Evolutionary conservation across 2,113 vertebrate genomes (phyloP).

Genomic region (Tursiops truncatus): DNA sequence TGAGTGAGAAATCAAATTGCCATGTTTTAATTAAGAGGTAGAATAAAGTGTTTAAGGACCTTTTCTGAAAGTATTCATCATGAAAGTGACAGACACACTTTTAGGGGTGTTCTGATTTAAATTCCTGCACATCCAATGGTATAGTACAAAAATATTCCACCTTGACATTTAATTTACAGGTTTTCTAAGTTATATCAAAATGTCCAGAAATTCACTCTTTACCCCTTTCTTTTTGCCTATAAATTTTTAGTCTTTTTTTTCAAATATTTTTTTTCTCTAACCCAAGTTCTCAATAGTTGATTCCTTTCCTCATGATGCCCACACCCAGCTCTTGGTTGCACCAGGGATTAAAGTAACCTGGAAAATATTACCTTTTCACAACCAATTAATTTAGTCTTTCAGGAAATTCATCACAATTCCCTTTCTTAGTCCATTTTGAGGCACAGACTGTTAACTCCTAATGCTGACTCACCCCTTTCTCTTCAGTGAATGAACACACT

Average conservation of each 20-base stretch:
- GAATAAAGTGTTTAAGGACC: background rate
- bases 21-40: background rate
- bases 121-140: background rate
- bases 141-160: background rate
- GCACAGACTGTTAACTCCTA: background rate
- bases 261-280: background rate
- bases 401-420: background rate
- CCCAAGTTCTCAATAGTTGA: background rate
- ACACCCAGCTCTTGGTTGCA: background rate
- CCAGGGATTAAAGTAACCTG: background rate
- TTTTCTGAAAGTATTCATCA: background rate
- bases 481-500: background rate
- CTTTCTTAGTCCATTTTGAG: background rate
- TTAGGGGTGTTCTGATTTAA: background rate
- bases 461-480: background rate
- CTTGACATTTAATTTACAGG: background rate
- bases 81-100: background rate
- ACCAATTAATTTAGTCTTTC: background rate
- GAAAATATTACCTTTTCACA: background rate
- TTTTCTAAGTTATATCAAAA: conserved; percentile 10
- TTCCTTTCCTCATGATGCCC: background rate
- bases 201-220: background rate
- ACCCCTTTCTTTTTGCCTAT: background rate
- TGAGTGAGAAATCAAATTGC: background rate
- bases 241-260: background rate